A percentile compares a stretch with the other conserved stretches of the same genome.
Conservation (phyloP, 2,888 invertebrate genomes). For the Andrena marginata region DNA sequence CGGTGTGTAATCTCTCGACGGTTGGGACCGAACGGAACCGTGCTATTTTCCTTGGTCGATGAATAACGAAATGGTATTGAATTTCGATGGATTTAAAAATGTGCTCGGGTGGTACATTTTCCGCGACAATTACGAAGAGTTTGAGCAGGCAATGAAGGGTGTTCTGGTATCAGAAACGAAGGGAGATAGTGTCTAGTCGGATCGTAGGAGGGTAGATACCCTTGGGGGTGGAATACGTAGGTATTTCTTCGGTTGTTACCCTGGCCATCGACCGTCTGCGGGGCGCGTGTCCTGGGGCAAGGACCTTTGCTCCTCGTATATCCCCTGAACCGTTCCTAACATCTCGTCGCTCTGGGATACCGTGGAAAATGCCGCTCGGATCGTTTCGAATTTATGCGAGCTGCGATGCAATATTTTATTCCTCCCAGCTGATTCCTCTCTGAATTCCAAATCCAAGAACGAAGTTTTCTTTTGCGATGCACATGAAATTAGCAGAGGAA, state of each 20-base stretch:
- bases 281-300: conserved; percentile 80
- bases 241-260: conserved; percentile 78
- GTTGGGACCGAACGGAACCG: background rate
- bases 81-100: background rate
- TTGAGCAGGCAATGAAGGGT: conserved; percentile 15
- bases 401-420: conserved; percentile 28
- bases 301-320: conserved; percentile 77
- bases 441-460: background rate
- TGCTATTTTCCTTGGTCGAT: conserved; percentile 3
- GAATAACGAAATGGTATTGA: background rate
- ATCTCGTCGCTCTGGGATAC: conserved; percentile 34
- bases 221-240: conserved; percentile 53
- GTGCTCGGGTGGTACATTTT: background rate
- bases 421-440: background rate
- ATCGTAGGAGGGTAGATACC: conserved; percentile 52
- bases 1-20: background rate
- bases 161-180: conserved; percentile 13
- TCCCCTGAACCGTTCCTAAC: conserved; percentile 56
- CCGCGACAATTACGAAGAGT: conserved; percentile 18
- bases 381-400: conserved; percentile 35
- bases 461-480: background rate
- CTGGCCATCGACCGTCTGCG: conserved; percentile 83
- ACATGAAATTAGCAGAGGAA: background rate
- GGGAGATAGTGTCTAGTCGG: conserved; percentile 21
- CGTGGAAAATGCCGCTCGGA: conserved; percentile 29